Evolutionary conservation across 2,888 invertebrate genomes (phyloP).

Genomic region (Drosophila stalkeri): DNA sequence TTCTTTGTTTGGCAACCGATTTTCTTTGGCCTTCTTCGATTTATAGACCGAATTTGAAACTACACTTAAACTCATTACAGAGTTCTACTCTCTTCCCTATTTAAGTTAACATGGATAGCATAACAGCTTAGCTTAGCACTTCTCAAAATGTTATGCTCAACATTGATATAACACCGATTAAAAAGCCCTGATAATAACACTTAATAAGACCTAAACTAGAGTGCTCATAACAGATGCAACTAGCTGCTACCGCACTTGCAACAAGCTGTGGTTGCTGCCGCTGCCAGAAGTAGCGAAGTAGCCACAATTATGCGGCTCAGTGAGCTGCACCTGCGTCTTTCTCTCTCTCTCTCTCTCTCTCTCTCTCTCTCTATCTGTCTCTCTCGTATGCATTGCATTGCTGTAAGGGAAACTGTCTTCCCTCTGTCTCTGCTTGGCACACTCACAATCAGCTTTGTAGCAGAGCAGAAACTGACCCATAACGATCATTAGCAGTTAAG

Average conservation of each 20-base stretch:
- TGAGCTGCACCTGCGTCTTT: constrained; percentile 43
- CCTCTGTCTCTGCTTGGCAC: background rate
- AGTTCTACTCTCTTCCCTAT: too few species aligned
- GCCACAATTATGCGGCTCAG: constrained; percentile 51
- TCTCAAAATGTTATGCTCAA: background rate
- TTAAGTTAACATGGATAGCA: background rate
- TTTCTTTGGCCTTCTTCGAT: too few species aligned
- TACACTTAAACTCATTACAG: too few species aligned
- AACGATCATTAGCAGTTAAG: background rate
- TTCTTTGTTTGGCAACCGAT: too few species aligned
- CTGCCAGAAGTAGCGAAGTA: constrained; percentile 20
- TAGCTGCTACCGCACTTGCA: constrained; percentile 7
- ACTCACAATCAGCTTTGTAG: background rate
- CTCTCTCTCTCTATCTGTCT: background rate
- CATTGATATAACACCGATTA: background rate
- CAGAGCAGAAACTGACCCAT: constrained; percentile 12
- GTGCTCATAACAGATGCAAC: background rate
- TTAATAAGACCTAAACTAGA: background rate
- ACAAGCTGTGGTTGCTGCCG: constrained; percentile 34
- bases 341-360: background rate
- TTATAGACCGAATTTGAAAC: too few species aligned
- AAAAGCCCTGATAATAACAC: background rate
- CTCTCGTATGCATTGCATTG: constrained; percentile 22
- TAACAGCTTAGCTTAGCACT: background rate
- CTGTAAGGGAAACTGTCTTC: background rate